Evolutionary conservation across 2,888 invertebrate species (phyloP), one percentile per base, ranked within the genome.

Genomic region (Epirrhoe alternata): DNA sequence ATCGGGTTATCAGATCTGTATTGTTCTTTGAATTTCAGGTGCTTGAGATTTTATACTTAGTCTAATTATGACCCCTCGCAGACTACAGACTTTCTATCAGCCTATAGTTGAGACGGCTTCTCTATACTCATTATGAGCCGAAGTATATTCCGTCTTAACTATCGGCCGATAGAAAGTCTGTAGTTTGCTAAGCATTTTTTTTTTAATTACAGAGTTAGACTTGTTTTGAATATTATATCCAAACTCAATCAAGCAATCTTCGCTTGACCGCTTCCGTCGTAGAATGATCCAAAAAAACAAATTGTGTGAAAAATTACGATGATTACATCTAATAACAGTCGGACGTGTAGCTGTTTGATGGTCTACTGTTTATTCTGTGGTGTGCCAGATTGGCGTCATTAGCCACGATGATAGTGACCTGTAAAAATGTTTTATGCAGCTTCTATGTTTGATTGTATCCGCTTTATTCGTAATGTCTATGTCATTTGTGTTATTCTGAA

Each of bases 241-340:
- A 38, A 10, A 14, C 45, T 14, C n/a, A 45, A 30, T 55, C 63
- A 45, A 53, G 17, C 14, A 47, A 53, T 57, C 54, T 61, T n/a
- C n/a, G 31, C 10, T 35, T 14, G 53, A 53, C 38, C 38, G 57
- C 68, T 64, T 57, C 56, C 53, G 47, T 80, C 83, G 84, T 86
- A 85, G 80, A 83, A 85, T 80, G 80, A 81, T 80, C 83, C 74
- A 82, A 86, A 89, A 88, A 90, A 92, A 90, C 86, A 90, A 89
- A 92, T 90, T 91, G 92, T 91, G 93, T 92, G 92, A 92, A 93
- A 92, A 92, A 92, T 92, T 90, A 91, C 90, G 86, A 91, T 91
- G 92, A 92, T 93, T 92, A 91, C 89, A 83, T 87, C 84, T 90
- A 92, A 91, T 92, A 90, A 92, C 86, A 57, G 84, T 75, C 83